Base-by-base conservation (phyloP, 2,113 vertebrate genomes). In the Colinus virginianus region DNA sequence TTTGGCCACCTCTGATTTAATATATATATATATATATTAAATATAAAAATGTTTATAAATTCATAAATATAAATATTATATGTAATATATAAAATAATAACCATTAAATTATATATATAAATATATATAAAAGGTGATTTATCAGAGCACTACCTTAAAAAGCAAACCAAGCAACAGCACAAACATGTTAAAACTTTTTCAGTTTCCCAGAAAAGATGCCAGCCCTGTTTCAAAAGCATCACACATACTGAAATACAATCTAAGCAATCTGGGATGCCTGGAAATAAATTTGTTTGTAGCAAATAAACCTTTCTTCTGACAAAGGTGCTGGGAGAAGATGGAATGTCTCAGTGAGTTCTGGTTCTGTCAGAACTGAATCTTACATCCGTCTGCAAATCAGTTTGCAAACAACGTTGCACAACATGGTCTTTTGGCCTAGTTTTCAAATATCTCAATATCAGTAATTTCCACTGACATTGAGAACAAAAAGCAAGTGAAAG, bases 361-460 rank as follows among this genome's bases (percentile, higher is more conserved):
- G 22, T 71, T 78, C 25, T 67, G 62, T 67, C 38, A 91, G 45
- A 89, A 77, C 28, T 67, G 68, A 74, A 87, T 92, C 88, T 85
- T 87, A 85, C 63, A 43, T 56, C 75, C 85, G 28, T 63, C 84
- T 59, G 48, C 55, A 82, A 77, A 85, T 34, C 34, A 28, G 15
- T 51, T 56, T 61, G 66, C 25, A 93, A 84, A 61, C 16, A 80
- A 12, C 22, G 42, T 42, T 81, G 69, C 87, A 74, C 67, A 93
- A 49, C 11, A 49, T 2, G 22, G 20, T 38, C 11, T 67, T 69
- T 85, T 89, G 75, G 67, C 56, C 49, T 51, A 20, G 30, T 90
- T 89, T 94, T 87, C 71, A 85, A 74, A 85, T 56, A 62, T 46
- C 12, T 6, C 23, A 67, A 38, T 56, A 85, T 28, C 45, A 84